Evolutionary conservation across 2,888 invertebrate species (phyloP), one percentile per base, ranked within the genome.

Genomic region (Ormyrus rosae): DNA sequence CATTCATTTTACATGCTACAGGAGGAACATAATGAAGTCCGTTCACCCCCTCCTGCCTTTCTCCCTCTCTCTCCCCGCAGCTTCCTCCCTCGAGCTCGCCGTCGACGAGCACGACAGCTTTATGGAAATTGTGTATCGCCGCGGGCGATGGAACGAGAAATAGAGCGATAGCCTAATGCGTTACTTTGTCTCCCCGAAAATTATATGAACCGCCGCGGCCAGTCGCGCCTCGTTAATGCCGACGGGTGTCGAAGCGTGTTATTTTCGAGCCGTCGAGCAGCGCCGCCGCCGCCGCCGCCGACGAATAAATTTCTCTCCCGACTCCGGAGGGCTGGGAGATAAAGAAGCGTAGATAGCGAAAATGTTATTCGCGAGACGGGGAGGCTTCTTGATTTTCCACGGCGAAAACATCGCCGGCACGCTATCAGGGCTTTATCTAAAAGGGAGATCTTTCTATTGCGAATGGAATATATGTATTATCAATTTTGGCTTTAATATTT

Each of bases 101-200:
- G 19, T 19, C 19, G 19, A 19, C 19, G 65, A 60, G 65, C 63
- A 55, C 11, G 63, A 53, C 63, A 69, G 63, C 45, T 61, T 61
- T 51, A 77, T 61, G 61, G 73, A 55, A 63, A 75, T 75, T 53
- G 72, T 67, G 10, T 55, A 48, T 56, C 53, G 48, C 19, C n/a
- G 63, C 61, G 19, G 19, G 70, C 77, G 77, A 71, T 70, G 65
- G 68, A 73, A 68, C 70, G 73, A 64, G 68, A 68, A 48, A 61
- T 68, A 48, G 69, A 71, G 60, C 70, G 60, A 71, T 71, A 71
- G 60, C 50, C 19, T 19, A 19, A 19, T 19, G 70, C 60, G 13
- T 8, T n/a, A 55, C 68, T 68, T 45, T 68, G 55, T 68, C 55
- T 68, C 9, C 55, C 2, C 6, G 19, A 45, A 68, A 68, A 68